Evolutionary conservation across 2,797 vertebrate genomes (phyloP).

Genomic region (Epinephelus malabaricus): DNA sequence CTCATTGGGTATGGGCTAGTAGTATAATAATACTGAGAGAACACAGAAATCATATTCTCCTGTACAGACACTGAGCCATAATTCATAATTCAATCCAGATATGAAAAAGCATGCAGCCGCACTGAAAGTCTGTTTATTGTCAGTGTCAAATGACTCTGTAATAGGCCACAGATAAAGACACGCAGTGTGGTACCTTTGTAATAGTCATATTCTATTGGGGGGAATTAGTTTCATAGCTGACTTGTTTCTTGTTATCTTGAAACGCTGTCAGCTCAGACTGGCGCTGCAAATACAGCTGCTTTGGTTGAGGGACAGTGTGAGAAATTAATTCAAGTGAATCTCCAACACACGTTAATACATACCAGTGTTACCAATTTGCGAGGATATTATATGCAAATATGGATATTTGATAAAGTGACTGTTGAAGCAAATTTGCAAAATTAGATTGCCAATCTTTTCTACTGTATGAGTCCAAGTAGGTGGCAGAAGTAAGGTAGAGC

Average conservation of each 20-base stretch:
- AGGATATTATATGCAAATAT: constrained; percentile 9
- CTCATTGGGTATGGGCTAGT: too few species aligned
- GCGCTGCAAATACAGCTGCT: constrained; percentile 13
- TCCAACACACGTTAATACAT: background rate
- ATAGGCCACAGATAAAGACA: constrained; percentile 15
- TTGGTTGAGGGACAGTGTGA: background rate
- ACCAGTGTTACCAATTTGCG: background rate
- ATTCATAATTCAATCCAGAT: constrained; percentile 7
- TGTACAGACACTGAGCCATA: background rate
- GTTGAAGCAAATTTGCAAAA: background rate
- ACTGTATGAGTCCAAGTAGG: background rate
- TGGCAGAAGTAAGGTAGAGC: background rate
- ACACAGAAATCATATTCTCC: background rate
- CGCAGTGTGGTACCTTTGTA: background rate
- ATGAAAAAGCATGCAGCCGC: background rate
- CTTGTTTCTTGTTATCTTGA: constrained; percentile 39
- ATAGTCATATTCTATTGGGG: background rate
- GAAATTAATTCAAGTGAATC: constrained; percentile 2
- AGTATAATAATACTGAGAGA: background rate
- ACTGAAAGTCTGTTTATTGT: constrained; percentile 18
- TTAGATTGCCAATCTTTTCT: background rate
- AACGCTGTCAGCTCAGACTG: constrained; percentile 18
- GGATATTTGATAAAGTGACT: background rate
- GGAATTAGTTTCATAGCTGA: constrained; percentile 54
- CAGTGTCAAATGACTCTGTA: background rate